Base-by-base conservation (phyloP, 2,113 vertebrate genomes). In the Dipodomys merriami region DNA sequence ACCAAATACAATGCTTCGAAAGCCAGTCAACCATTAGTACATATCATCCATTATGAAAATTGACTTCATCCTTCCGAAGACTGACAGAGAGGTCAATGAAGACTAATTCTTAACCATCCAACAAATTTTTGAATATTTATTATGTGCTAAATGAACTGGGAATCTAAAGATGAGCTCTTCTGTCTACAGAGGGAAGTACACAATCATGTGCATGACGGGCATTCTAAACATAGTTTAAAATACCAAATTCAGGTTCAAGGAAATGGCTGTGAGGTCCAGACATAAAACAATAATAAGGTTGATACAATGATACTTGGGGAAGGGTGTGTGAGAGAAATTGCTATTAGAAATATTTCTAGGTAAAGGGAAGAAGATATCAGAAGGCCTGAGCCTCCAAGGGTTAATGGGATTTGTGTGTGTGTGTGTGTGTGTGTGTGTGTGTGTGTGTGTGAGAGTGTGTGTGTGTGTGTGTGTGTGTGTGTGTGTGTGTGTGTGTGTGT, bases 1-100 rank as follows among this genome's bases (percentile, higher is more conserved):
- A 57, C 53, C 33, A 96, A 94, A 89, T 83, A 89, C 94, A 49
- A 74, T 93, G 33, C n/a, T 94, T 19, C 57, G 83, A 86, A 94
- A 73, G 62, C 53, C 65, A 83, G n/a, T 49, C 76, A 93, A 88
- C 49, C 19, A 67, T 94, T 82, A 92, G 60, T 82, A 93, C 86
- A 77, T 71, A 85, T 80, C 23, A 88, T 74, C 62, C 72, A 88
- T 89, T 93, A 86, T 4, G 85, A 87, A 89, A 90, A 74, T 91
- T 72, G 84, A 57, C 73, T 83, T 93, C 82, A 78, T 93, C 49
- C 35, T 82, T 84, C 83, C 83, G 20, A 95, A 87, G 33, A 82
- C 62, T 67, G 86, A 94, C 35, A 89, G 89, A 27, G 57, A 87
- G 72, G 23, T 96, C 82, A 82, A 53, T 90, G 71, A 57, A 93